A percentile compares a stretch with the other conserved stretches of the same genome.
Conservation (phyloP, 1,140 invertebrate species). For the Papilio aristodemus region DNA sequence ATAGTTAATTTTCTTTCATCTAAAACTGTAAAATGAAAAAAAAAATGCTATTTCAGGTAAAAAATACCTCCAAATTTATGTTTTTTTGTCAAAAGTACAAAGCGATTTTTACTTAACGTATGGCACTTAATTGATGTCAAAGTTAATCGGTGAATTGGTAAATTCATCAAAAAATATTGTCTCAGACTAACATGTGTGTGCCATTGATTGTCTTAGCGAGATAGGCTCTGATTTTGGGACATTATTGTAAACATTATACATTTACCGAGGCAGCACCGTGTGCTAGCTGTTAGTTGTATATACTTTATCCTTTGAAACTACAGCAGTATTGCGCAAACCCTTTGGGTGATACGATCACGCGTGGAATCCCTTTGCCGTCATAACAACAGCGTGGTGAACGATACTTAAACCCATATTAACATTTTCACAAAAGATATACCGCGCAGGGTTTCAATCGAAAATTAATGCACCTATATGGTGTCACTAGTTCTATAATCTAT, state of each 20-base stretch:
- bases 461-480: background rate
- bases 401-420: constrained; percentile 14
- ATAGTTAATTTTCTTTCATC: background rate
- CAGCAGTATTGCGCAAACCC: background rate
- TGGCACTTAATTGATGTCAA: too few relatives aligned
- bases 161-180: too few relatives aligned
- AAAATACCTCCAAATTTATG: background rate
- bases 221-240: too few relatives aligned
- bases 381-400: background rate
- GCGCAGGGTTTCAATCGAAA: background rate
- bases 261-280: too few relatives aligned
- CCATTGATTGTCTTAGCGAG: too few relatives aligned
- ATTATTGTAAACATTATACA: too few relatives aligned
- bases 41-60: background rate
- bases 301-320: background rate
- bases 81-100: background rate
- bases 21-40: background rate
- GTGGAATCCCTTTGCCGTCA: constrained; percentile 15
- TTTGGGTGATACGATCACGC: constrained; percentile 10
- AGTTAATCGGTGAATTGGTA: too few relatives aligned
- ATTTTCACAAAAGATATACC: constrained; percentile 11
- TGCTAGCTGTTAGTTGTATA: too few relatives aligned
- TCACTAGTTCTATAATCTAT: background rate
- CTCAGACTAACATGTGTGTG: too few relatives aligned
- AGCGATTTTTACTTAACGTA: too few relatives aligned